Evolutionary conservation across 1,140 invertebrate genomes (phyloP).

Genomic region (Zaprionus lachaisei): DNA sequence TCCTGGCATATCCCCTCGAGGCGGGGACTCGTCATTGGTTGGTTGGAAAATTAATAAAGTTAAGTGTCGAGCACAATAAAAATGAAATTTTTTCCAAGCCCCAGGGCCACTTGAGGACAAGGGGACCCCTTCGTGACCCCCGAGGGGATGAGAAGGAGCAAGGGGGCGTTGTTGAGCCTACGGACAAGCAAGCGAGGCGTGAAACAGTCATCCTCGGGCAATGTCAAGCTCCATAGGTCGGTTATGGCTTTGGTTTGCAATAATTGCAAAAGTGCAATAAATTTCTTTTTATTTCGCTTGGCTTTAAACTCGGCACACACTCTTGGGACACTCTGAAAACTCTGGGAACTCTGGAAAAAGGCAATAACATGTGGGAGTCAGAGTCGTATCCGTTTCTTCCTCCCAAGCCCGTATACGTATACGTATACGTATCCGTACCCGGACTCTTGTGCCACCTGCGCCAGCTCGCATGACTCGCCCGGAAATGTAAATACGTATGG

Average conservation of each 20-base stretch:
- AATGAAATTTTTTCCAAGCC: slow-evolving; percentile 58
- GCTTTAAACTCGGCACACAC: slow-evolving; percentile 41
- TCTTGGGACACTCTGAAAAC: slow-evolving; percentile 2
- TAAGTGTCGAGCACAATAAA: slow-evolving; percentile 81
- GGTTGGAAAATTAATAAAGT: slow-evolving; percentile 79
- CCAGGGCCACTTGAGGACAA: slow-evolving; percentile 12
- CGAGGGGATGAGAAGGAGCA: not conserved
- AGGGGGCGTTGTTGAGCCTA: not conserved
- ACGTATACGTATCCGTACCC: not conserved
- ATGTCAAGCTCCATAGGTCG: slow-evolving; percentile 61
- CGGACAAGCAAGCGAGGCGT: slow-evolving; percentile 71
- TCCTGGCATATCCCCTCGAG: not conserved
- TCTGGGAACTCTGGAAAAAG: slow-evolving; percentile 13
- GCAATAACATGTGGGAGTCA: slow-evolving; percentile 30
- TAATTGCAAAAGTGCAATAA: slow-evolving; percentile 77
- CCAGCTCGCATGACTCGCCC: slow-evolving; percentile 42
- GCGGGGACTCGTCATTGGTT: slow-evolving; percentile 63
- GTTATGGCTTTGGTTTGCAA: slow-evolving; percentile 75
- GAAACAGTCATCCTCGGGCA: slow-evolving; percentile 49
- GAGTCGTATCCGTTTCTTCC: not conserved
- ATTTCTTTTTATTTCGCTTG: slow-evolving; percentile 58
- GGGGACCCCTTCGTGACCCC: not conserved
- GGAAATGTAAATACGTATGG: slow-evolving; percentile 50
- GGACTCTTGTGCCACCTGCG: slow-evolving; percentile 21
- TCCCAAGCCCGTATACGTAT: not conserved